phyloP scores from a whole-genome alignment of 2,113 vertebrate species.

The Siniperca chuatsi region DNA sequence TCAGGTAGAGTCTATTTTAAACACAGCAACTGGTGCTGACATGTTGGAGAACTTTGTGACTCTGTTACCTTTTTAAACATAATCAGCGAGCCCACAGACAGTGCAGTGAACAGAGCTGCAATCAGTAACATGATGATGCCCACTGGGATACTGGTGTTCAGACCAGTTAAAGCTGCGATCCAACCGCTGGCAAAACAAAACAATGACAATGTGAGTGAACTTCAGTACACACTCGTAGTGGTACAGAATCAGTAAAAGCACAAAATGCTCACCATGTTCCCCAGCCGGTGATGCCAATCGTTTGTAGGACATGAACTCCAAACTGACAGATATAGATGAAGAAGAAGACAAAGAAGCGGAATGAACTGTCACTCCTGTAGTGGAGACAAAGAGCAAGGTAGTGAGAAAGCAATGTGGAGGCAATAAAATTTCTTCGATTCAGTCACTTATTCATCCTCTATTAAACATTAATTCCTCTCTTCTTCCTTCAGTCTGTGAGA shows the following conservation, averaged over 20 bases:
- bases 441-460: background rate
- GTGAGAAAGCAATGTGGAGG: background rate
- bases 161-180: constrained; percentile 97
- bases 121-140: constrained; percentile 99
- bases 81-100: constrained; percentile 96
- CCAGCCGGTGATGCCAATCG: constrained; percentile 96
- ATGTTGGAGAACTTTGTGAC: background rate
- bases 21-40: background rate
- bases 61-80: constrained; percentile 97
- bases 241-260: background rate
- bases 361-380: constrained; percentile 97
- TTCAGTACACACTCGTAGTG: background rate
- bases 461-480: background rate
- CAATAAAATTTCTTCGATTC: background rate
- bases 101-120: constrained; percentile 96
- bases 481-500: background rate
- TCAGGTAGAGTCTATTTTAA: background rate
- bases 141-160: constrained; percentile 94
- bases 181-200: constrained; percentile 88
- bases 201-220: constrained; percentile 9
- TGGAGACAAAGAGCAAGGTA: constrained; percentile 41
- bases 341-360: constrained; percentile 99
- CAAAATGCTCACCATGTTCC: constrained; percentile 91
- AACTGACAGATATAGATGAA: constrained; percentile 99
- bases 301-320: constrained; percentile 95